Evolutionary conservation across 2,113 vertebrate species (phyloP).

Genomic region (Heloderma charlesbogerti): DNA sequence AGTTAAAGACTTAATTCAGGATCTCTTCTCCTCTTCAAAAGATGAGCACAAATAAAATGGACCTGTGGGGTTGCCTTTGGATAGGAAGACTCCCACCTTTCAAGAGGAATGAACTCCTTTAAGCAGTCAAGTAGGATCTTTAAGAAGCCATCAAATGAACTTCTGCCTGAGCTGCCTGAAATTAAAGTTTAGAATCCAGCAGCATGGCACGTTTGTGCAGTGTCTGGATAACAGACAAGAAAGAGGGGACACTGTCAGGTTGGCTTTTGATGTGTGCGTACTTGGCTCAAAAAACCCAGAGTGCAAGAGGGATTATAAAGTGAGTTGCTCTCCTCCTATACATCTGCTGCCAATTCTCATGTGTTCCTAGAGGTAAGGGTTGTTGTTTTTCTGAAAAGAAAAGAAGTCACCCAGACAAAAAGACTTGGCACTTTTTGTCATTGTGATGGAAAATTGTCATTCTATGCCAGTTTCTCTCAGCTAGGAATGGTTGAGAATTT

Average conservation of each 20-base stretch:
- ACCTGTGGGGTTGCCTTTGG: neutral
- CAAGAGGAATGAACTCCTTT: neutral
- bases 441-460: neutral
- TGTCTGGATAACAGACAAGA: neutral
- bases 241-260: neutral
- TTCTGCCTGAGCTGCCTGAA: neutral
- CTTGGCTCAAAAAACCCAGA: neutral
- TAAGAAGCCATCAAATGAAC: neutral
- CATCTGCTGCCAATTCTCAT: neutral
- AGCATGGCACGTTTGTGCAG: neutral
- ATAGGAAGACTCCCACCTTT: neutral
- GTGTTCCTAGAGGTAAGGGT: neutral
- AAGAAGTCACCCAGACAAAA: neutral
- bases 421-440: neutral
- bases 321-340: neutral
- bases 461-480: neutral
- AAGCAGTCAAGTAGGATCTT: slow-evolving; percentile 1
- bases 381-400: neutral
- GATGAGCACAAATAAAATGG: neutral
- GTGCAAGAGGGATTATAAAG: neutral
- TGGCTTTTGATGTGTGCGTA: neutral
- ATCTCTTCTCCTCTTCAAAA: neutral
- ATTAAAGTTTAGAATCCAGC: neutral
- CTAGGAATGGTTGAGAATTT: no score
- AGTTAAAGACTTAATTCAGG: neutral